Evolutionary conservation across 2,113 vertebrate genomes (phyloP).

Genomic region (Rhinopomastus cyanomelas): DNA sequence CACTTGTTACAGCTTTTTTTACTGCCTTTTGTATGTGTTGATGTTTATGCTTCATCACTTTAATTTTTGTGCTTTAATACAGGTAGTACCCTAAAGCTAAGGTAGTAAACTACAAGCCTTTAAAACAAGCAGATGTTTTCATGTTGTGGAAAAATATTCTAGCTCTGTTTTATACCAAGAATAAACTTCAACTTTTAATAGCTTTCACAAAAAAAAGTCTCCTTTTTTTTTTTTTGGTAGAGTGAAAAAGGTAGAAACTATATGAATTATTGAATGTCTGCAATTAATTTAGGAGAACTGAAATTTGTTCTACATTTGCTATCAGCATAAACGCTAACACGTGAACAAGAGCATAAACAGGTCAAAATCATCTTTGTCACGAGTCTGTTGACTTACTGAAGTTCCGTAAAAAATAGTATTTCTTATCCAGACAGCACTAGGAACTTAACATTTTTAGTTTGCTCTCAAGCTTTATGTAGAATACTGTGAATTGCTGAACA

Average conservation of each 20-base stretch:
- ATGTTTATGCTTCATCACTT: constrained; percentile 62
- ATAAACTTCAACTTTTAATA: constrained; percentile 51
- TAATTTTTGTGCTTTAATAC: constrained; percentile 30
- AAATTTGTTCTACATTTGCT: not conserved
- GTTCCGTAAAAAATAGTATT: not conserved
- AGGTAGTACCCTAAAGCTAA: constrained; percentile 33
- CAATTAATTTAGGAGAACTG: not conserved
- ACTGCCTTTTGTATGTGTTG: constrained; percentile 44
- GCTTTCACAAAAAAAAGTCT: not conserved
- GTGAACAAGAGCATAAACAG: not conserved
- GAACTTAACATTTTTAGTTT: not conserved
- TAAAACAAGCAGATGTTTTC: constrained; percentile 50
- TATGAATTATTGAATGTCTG: not conserved
- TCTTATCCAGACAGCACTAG: not conserved
- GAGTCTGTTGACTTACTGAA: not conserved
- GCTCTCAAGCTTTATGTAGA: not conserved
- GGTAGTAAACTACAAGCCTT: constrained; percentile 29
- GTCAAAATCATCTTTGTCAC: not conserved
- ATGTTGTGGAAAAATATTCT: not conserved
- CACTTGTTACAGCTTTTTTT: constrained; percentile 48
- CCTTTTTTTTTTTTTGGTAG: not conserved
- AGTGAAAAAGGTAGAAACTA: not conserved
- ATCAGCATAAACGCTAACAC: not conserved
- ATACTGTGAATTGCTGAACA: not conserved
- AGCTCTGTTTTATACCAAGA: not conserved